Evolutionary conservation across 2,113 vertebrate genomes (phyloP), one percentile per base, ranked within the genome.

Genomic region (Nannospalax galili): DNA sequence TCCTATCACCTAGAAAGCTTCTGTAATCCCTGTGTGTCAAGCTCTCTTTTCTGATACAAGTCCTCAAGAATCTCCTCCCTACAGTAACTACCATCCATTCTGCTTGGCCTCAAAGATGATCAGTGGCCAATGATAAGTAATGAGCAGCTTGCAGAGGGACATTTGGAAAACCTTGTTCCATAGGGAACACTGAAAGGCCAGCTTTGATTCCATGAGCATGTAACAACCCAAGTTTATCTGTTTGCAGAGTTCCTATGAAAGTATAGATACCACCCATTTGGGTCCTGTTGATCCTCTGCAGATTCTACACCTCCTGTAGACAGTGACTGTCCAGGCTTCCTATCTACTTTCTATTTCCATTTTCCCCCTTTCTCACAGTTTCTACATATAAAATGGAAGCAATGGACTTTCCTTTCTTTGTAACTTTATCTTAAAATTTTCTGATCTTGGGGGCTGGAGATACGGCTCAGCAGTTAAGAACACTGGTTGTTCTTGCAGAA

Each of bases 11-110:
- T 92, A 96, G 86, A n/a, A 28, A 78, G 62, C 70, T 65, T 95
- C 94, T 97, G 94, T 90, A 45, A 96, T 95, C 93, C 65, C 45
- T 17, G 73, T 84, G 6, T 96, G 92, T 58, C 86, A 93, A 56
- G 32, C 42, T 94, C 81, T 81, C 56, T 96, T 96, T 45, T 79
- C 75, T 97, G 92, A 92, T 69, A 78, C 82, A 30, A 92, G 12
- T 75, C 30, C 3, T 89, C 45, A 67, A 95, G 96, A 90, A 88
- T 74, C 90, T 48, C 65, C 40, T 64, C 88, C 3, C 62, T 80
- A 60, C n/a, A 73, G 28, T 42, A 95, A n/a, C 84, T 12, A 32
- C 16, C 73, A 15, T 1, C 3, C 26, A 65, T 72, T 42, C 0
- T 8, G 1, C 20, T 28, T 91, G 92, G 72, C 88, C 35, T 96